phyloP scores from a whole-genome alignment of 2,113 vertebrate genomes.

The Indicator maculatus region DNA sequence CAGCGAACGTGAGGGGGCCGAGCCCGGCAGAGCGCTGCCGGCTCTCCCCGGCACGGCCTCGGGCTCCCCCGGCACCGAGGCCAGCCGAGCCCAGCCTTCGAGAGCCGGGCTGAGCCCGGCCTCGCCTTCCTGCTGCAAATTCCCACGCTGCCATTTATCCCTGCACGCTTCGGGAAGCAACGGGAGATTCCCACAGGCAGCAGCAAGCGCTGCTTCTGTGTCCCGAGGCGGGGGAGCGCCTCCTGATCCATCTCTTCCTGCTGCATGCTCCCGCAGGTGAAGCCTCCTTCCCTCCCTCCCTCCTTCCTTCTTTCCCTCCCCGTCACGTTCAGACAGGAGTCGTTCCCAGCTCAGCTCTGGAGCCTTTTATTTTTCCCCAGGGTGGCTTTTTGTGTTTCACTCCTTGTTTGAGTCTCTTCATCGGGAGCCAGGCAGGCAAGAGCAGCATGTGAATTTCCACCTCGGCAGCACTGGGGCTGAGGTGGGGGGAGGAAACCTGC shows the following conservation, averaged over 20 bases:
- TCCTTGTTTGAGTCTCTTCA: background rate
- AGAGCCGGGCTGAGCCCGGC: background rate
- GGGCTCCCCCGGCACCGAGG: background rate
- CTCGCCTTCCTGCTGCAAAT: background rate
- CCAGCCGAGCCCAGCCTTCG: background rate
- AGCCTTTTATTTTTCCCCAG: background rate
- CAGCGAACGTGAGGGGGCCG: background rate
- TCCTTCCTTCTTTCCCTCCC: background rate
- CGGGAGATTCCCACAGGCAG: constrained; percentile 17
- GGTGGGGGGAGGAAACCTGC: background rate
- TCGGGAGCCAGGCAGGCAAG: background rate
- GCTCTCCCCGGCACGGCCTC: background rate
- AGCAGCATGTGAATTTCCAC: background rate
- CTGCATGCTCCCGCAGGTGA: accelerated
- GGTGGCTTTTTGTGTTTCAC: background rate
- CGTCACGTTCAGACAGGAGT: accelerated
- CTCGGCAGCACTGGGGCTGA: background rate
- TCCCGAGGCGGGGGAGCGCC: background rate
- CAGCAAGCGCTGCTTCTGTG: background rate
- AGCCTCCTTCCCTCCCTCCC: background rate
- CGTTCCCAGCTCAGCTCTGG: background rate
- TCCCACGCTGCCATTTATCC: background rate
- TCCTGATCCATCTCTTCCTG: background rate
- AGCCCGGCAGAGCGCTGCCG: constrained; percentile 14
- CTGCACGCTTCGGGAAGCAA: background rate